Evolutionary conservation across 2,113 vertebrate genomes (phyloP), one percentile per base, ranked within the genome.

Genomic region (Tor tambroides): DNA sequence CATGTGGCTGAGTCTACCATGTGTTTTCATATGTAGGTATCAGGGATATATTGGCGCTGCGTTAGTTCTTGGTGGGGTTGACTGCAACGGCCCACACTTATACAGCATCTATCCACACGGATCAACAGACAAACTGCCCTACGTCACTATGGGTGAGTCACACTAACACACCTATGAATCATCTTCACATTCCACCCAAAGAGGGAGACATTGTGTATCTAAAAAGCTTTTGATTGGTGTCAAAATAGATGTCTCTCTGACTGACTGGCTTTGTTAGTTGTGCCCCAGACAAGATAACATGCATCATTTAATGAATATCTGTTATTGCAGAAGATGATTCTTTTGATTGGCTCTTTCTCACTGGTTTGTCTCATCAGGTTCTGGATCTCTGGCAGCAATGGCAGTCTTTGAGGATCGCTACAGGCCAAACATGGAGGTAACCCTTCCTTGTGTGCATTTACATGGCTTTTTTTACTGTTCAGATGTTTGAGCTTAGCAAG

Each of bases 101-200:
- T 99, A 99, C 95, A 97, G 98, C 95, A 99, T 99, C 90, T 97
- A 99, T 91, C 98, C 98, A 43, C 98, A 99, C 0, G 98, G 98
- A 63, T 99, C 98, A 4, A 99, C 98, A 3, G 98, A 99, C 95
- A 99, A 98, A 88, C 93, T 99, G 89, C 98, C 98, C 38, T 99
- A 98, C 0, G 98, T 99, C 90, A 99, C 98, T 59, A 99, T 99
- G 98, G 98, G 98, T 99, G 87, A 95, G 97, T 90, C 12, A 81
- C 17, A 41, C n/a, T 71, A 4, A 15, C 41, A 30, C 11, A 7
- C 28, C 32, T 26, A 56, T 79, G 49, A 43, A 17, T 46, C 61
- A 46, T 49, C 35, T 43, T 69, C 51, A 6, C 6, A 11, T 49
- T 83, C 15, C 26, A 69, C 80, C 38, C 14, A 41, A 63, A 80